These are phyloP conservation scores for Ptychobarbus kaznakovi DNA, from an alignment of 2,797 vertebrate genomes.

Conservation along the genomic window DNA sequence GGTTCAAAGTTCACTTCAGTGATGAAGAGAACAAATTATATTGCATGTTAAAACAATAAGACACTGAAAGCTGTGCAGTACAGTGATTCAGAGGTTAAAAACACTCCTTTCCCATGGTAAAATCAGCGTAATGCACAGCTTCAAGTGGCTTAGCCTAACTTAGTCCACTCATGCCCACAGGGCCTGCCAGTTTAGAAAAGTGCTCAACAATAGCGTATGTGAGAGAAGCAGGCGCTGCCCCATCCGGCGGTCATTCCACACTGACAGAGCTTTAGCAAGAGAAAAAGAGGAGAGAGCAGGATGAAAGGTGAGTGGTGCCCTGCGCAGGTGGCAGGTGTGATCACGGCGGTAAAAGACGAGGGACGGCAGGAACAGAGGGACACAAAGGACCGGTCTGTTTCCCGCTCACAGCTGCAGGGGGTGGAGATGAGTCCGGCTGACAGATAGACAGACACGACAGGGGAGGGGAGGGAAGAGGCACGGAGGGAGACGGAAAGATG, in stretches of 20 bases:
- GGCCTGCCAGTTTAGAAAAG: slow-evolving; percentile 32
- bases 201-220: slow-evolving; percentile 48
- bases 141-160: background rate
- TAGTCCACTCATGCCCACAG: slow-evolving; percentile 32
- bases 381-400: slow-evolving; percentile 79
- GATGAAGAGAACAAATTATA: no score
- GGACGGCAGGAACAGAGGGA: slow-evolving; percentile 67
- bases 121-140: slow-evolving; percentile 2
- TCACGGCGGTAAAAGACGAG: slow-evolving; percentile 72
- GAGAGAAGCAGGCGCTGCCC: slow-evolving; percentile 47
- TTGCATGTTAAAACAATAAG: background rate
- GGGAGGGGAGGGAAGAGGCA: slow-evolving; percentile 44
- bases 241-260: slow-evolving; percentile 73
- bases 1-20: no score
- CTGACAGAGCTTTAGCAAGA: slow-evolving; percentile 67
- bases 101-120: background rate
- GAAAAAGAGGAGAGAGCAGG: slow-evolving; percentile 35
- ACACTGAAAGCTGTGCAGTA: background rate
- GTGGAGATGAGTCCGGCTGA: slow-evolving; percentile 72
- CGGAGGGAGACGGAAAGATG: slow-evolving; percentile 68
- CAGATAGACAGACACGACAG: slow-evolving; percentile 71
- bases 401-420: slow-evolving; percentile 75
- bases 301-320: slow-evolving; percentile 61
- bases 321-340: slow-evolving; percentile 82
- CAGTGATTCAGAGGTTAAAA: background rate